Conservation (phyloP, 1,140 invertebrate genomes). For the Fopius arisanus region DNA sequence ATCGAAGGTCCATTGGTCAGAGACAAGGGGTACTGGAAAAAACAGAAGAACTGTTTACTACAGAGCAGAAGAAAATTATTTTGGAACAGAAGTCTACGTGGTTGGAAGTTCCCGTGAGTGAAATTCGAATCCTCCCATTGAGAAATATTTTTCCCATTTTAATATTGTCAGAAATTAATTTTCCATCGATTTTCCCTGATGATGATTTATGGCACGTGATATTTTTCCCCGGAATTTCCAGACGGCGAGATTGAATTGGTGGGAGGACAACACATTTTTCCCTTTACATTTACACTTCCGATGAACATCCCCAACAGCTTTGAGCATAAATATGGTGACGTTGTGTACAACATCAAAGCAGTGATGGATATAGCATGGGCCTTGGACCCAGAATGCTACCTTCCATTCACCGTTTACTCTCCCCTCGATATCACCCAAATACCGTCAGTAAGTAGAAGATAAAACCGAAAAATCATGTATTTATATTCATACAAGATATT, state of each 20-base stretch:
- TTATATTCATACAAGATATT: too few relatives aligned
- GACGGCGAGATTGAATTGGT: slow-evolving; percentile 31
- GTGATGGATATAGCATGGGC: slow-evolving; percentile 68
- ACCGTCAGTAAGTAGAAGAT: background rate
- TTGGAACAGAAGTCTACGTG: slow-evolving; percentile 1
- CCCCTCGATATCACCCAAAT: slow-evolving; percentile 39
- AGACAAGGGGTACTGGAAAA: background rate
- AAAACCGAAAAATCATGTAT: background rate
- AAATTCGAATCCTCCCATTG: background rate
- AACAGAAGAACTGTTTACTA: background rate
- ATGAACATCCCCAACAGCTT: slow-evolving; percentile 64
- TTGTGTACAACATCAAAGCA: slow-evolving; percentile 68
- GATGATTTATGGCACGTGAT: background rate
- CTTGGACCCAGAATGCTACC: slow-evolving; percentile 65
- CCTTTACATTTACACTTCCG: slow-evolving; percentile 66
- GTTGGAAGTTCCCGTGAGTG: background rate
- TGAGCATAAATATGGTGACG: slow-evolving; percentile 65
- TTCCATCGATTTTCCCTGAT: background rate
- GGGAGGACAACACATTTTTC: slow-evolving; percentile 62
- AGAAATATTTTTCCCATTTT: background rate
- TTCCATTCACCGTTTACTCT: slow-evolving; percentile 62
- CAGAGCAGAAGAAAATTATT: slow-evolving; percentile 6
- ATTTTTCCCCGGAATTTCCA: slow-evolving; percentile 21
- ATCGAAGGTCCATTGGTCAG: background rate
- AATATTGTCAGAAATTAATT: background rate